Percentiles rank a stretch among this genome's conserved stretches.
Evolutionary conservation across 2,888 invertebrate genomes (phyloP).

Genomic region (Diarsia mendica): DNA sequence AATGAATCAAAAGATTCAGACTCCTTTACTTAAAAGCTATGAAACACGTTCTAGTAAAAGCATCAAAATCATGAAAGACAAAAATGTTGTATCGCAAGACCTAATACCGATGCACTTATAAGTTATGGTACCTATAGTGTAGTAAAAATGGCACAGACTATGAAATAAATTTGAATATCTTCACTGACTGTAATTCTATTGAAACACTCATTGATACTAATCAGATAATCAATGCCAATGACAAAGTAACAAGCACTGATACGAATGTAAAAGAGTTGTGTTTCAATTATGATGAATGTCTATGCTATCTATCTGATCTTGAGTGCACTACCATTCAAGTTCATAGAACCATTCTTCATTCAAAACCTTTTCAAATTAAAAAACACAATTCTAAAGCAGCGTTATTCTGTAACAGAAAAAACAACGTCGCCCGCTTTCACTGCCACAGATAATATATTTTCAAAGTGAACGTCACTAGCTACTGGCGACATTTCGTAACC

Average conservation of each 20-base stretch:
- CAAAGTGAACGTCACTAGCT: slow-evolving; percentile 56
- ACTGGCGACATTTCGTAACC: slow-evolving; percentile 78
- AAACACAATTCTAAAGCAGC: slow-evolving; percentile 18
- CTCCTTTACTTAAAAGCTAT: too few relatives aligned
- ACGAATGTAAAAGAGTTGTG: not conserved
- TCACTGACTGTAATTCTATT: not conserved
- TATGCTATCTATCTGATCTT: not conserved
- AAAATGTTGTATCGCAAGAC: too few relatives aligned
- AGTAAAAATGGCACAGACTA: not conserved
- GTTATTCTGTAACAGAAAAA: slow-evolving; percentile 49
- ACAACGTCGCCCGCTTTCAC: slow-evolving; percentile 59
- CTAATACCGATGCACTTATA: not conserved
- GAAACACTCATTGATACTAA: not conserved
- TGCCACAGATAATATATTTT: slow-evolving; percentile 65
- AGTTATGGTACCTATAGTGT: not conserved
- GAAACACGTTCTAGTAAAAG: not conserved
- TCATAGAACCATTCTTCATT: slow-evolving; percentile 9
- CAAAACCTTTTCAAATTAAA: slow-evolving; percentile 37
- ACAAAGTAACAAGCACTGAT: slow-evolving; percentile 8
- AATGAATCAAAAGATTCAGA: too few relatives aligned
- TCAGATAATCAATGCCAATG: slow-evolving; percentile 5
- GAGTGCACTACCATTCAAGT: slow-evolving; percentile 13
- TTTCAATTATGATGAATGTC: not conserved
- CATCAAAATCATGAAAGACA: too few relatives aligned
- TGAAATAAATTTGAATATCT: not conserved